These are phyloP conservation scores for Nomia melanderi DNA, from an alignment of 1,140 invertebrate species.

Conservation along the genomic window DNA sequence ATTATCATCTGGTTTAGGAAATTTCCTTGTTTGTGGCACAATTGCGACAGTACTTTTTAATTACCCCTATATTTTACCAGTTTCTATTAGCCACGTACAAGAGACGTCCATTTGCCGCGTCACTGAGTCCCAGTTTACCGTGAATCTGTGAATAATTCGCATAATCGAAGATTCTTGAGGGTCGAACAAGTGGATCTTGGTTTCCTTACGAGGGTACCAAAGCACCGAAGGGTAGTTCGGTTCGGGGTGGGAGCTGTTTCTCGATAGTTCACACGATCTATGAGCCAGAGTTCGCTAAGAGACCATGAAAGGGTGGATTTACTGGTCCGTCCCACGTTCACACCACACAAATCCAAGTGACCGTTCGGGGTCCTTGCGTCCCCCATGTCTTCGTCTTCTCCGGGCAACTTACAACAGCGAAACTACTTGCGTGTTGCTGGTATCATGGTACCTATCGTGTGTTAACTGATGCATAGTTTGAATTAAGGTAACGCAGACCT, in stretches of 20 bases:
- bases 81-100: background rate
- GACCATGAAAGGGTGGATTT: constrained; percentile 80
- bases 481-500: background rate
- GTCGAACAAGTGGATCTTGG: constrained; percentile 36
- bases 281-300: constrained; percentile 78
- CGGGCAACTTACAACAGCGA: constrained; percentile 71
- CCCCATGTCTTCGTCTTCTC: constrained; percentile 50
- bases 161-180: constrained; percentile 63
- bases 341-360: constrained; percentile 81
- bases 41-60: too few species aligned
- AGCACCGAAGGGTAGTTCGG: constrained; percentile 63
- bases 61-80: too few species aligned
- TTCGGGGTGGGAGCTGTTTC: constrained; percentile 70
- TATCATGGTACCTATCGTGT: constrained; percentile 42
- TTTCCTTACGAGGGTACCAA: constrained; percentile 61
- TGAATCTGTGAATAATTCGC: constrained; percentile 62
- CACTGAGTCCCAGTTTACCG: constrained; percentile 2
- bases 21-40: too few species aligned
- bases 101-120: background rate
- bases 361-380: constrained; percentile 55
- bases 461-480: constrained; percentile 1
- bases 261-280: constrained; percentile 79
- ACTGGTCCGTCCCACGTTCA: constrained; percentile 78
- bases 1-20: too few species aligned
- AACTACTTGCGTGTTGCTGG: constrained; percentile 61